Evolutionary conservation across 2,888 invertebrate genomes (phyloP), one percentile per base, ranked within the genome.

Genomic region (Nymphalis urticae): DNA sequence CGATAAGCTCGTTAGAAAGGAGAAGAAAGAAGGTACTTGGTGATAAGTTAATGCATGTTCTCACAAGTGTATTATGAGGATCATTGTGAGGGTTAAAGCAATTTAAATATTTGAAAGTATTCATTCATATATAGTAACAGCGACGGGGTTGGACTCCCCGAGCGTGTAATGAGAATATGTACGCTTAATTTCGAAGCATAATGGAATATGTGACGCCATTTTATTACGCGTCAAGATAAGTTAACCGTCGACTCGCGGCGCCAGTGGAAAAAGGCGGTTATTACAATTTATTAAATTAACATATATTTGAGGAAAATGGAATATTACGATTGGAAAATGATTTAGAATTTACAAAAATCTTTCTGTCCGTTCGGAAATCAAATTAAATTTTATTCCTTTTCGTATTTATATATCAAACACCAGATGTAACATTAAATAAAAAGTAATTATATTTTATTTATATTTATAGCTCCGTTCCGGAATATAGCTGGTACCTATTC

Each of bases 91-190:
- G 32, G 27, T 32, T 17, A 16, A 32, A 32, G 17, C 54, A 27
- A 51, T 51, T 51, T 51, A 21, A n/a, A 51, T 21, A 51, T 51
- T 21, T 2, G 19, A 19, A 19, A 51, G n/a, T 2, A 7, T 8
- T 8, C 9, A 51, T 9, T 0, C 2, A 21, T 21, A 21, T 21
- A 21, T 21, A 21, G 21, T 21, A 21, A 21, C 2, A 19, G 50
- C 42, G 50, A 19, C 50, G 50, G 21, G 51, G 51, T 51, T 51
- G 21, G 21, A 32, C n/a, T 56, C 54, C 54, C 54, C 9, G 27
- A 16, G 10, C 32, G 54, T 56, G 54, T 56, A 56, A 56, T 32
- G 54, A 56, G n/a, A 17, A 56, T 27, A n/a, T 56, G 27, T 17
- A 13, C 42, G 42, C 7, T 27, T 54, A 16, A 8, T 21, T 19